Conservation (phyloP, 2,113 vertebrate genomes). For the Pampusana beccarii region DNA sequence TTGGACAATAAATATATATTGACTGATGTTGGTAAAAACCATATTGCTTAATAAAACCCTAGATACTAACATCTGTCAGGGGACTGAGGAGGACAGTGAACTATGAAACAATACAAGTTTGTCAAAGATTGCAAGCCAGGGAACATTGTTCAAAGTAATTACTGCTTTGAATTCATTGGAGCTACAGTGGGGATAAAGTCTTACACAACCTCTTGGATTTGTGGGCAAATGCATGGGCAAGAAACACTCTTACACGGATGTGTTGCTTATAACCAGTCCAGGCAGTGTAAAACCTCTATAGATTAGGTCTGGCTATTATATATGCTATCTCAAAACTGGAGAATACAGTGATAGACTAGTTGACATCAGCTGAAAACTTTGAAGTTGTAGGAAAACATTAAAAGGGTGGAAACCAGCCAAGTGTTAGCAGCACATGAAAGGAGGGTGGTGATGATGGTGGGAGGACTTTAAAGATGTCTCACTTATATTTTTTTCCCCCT, state of each 20-base stretch:
- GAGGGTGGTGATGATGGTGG: conserved; percentile 62
- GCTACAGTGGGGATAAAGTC: neutral
- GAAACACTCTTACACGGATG: neutral
- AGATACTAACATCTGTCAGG: neutral
- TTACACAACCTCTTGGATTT: neutral
- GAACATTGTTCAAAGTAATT: neutral
- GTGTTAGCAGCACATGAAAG: neutral
- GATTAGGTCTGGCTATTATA: neutral
- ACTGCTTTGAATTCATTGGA: neutral
- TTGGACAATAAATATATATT: neutral
- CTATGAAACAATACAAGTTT: neutral
- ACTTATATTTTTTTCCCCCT: conserved; percentile 75
- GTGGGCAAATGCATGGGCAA: neutral
- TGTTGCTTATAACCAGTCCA: neutral
- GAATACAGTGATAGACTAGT: neutral
- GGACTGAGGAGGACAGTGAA: neutral
- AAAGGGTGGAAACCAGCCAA: conserved; percentile 16
- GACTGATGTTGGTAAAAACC: neutral
- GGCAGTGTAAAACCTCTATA: neutral
- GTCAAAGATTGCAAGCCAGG: neutral
- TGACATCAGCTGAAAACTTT: neutral
- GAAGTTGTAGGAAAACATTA: neutral
- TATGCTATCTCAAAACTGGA: neutral
- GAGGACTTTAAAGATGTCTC: conserved; percentile 66
- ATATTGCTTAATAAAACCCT: neutral